Conservation (phyloP, 2,797 vertebrate genomes). For the Huso huso region DNA sequence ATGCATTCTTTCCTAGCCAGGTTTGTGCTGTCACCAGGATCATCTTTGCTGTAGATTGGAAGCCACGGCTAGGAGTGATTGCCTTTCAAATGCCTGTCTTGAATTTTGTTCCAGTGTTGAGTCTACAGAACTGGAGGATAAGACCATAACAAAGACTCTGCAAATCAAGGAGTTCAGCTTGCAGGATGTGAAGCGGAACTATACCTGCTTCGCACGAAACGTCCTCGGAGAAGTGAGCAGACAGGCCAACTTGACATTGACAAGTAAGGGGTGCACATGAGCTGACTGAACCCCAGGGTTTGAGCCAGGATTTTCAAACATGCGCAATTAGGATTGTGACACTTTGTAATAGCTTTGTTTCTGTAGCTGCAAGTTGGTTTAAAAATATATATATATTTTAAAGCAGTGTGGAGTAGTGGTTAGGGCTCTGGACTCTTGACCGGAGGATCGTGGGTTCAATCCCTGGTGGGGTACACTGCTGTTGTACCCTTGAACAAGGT, state of each 20-base stretch:
- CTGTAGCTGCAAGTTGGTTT: no score
- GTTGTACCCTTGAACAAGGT: no score
- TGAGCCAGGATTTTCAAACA: no score
- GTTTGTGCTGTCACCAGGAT: background rate
- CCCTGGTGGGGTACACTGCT: no score
- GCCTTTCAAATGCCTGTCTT: background rate
- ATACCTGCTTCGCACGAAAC: slow-evolving; percentile 73
- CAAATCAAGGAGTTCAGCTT: slow-evolving; percentile 57
- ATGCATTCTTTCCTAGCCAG: background rate
- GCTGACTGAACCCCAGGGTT: no score
- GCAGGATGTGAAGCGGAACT: slow-evolving; percentile 67
- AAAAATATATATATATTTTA: no score
- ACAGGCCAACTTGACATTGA: slow-evolving; percentile 54
- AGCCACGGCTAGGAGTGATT: background rate
- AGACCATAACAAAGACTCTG: slow-evolving; percentile 45
- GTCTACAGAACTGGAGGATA: slow-evolving; percentile 37
- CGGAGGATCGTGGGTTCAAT: no score
- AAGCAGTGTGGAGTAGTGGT: no score
- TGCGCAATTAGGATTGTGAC: background rate
- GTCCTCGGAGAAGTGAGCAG: slow-evolving; percentile 40
- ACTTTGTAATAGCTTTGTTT: no score
- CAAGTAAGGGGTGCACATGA: slow-evolving; percentile 53
- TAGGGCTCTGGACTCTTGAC: no score
- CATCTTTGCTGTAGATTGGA: no score
- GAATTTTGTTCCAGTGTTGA: background rate